Percentiles rank a stretch among this genome's conserved stretches.
These are phyloP conservation scores for Tribolium freemani DNA, from an alignment of 2,888 invertebrate genomes.

Conservation along the genomic window DNA sequence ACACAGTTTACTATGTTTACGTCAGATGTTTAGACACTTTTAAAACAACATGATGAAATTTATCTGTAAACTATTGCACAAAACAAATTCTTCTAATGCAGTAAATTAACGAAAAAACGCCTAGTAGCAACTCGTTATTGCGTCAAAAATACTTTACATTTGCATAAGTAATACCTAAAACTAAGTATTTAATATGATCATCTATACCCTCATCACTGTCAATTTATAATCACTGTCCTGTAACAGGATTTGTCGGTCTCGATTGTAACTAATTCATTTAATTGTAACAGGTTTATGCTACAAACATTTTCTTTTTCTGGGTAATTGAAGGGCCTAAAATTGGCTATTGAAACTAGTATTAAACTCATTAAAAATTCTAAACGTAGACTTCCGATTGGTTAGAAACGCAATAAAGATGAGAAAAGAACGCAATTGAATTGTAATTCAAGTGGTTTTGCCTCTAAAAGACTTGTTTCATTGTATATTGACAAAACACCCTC, in stretches of 20 bases:
- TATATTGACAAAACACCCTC: not conserved
- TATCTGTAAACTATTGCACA: not conserved
- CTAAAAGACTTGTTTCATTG: not conserved
- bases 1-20: slow-evolving; percentile 16
- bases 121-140: not conserved
- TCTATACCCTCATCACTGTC: not conserved
- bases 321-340: too few relatives aligned
- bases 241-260: not conserved
- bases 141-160: not conserved
- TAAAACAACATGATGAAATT: not conserved
- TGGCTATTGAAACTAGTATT: too few relatives aligned
- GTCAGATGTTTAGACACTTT: not conserved
- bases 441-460: not conserved
- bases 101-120: not conserved
- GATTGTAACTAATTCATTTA: not conserved
- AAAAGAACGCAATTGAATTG: not conserved
- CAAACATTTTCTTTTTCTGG: too few relatives aligned
- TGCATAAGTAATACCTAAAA: not conserved
- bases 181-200: not conserved
- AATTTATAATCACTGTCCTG: not conserved
- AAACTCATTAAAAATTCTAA: too few relatives aligned
- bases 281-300: too few relatives aligned
- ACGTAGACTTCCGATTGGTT: not conserved
- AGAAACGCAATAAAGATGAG: not conserved
- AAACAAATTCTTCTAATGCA: not conserved